Conservation (phyloP, 2,113 vertebrate genomes). For the Neomonachus schauinslandi region DNA sequence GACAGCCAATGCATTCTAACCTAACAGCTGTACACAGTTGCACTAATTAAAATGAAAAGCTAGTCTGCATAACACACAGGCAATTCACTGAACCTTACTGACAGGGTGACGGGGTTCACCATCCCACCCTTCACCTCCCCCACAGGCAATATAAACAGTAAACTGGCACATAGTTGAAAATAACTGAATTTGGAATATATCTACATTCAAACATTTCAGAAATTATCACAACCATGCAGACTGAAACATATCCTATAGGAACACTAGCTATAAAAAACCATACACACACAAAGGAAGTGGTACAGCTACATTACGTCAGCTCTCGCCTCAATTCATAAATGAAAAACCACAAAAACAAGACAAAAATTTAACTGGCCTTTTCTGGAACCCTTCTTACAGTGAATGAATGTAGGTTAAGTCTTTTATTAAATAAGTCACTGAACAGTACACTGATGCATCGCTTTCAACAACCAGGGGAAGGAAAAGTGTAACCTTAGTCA, state of each 20-base stretch:
- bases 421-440: conserved; percentile 69
- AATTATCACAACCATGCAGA: conserved; percentile 64
- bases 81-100: conserved; percentile 69
- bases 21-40: conserved; percentile 82
- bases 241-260: conserved; percentile 78
- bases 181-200: neutral
- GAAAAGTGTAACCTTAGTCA: conserved; percentile 85
- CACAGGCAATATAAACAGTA: neutral
- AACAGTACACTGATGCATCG: conserved; percentile 80
- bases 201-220: neutral
- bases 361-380: conserved; percentile 80
- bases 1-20: conserved; percentile 57
- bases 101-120: conserved; percentile 65
- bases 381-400: conserved; percentile 74
- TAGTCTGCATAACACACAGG: conserved; percentile 72
- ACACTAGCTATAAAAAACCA: conserved; percentile 71
- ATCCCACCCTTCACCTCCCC: conserved; percentile 8
- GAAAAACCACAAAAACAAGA: conserved; percentile 85
- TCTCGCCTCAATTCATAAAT: conserved; percentile 88
- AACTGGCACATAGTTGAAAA: conserved; percentile 40
- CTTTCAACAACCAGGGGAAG: conserved; percentile 79
- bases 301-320: conserved; percentile 88
- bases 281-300: conserved; percentile 88
- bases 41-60: conserved; percentile 85
- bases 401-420: conserved; percentile 72